These are phyloP conservation scores for Hirudo medicinalis DNA, from an alignment of 1,140 invertebrate species.

Conservation along the genomic window DNA sequence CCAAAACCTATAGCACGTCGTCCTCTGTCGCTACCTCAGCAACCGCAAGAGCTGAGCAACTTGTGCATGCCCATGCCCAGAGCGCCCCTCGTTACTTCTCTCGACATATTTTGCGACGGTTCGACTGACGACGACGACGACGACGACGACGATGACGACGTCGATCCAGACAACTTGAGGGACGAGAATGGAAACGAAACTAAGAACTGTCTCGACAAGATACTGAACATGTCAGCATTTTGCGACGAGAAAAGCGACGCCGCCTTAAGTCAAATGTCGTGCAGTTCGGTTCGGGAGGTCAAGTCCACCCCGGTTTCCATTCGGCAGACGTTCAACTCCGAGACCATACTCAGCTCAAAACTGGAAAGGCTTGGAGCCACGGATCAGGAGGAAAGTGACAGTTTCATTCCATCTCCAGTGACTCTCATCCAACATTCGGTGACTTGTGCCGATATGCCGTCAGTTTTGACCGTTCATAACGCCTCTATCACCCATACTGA, in stretches of 20 bases:
- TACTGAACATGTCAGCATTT: neutral
- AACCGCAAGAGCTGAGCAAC: neutral
- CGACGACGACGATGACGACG: conserved; percentile 14
- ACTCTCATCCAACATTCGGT: conserved; percentile 1
- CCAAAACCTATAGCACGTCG: neutral
- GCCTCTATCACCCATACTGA: neutral
- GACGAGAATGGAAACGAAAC: conserved; percentile 7
- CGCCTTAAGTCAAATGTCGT: no score
- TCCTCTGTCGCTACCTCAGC: neutral
- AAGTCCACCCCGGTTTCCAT: neutral
- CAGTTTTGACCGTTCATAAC: no score
- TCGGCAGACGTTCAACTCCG: neutral
- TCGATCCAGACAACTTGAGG: neutral
- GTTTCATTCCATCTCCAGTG: conserved; percentile 1
- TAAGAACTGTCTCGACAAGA: neutral
- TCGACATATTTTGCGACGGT: conserved; percentile 12
- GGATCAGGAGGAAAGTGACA: neutral
- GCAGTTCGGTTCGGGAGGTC: no score
- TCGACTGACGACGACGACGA: conserved; percentile 11
- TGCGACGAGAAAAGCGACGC: no score
- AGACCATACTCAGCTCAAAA: neutral
- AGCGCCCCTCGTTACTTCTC: conserved; percentile 13
- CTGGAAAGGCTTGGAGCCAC: neutral
- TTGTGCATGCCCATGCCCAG: no score
- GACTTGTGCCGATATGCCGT: neutral